These are phyloP conservation scores for Habrosyne pyritoides DNA, from an alignment of 2,888 invertebrate genomes.

Conservation along the genomic window DNA sequence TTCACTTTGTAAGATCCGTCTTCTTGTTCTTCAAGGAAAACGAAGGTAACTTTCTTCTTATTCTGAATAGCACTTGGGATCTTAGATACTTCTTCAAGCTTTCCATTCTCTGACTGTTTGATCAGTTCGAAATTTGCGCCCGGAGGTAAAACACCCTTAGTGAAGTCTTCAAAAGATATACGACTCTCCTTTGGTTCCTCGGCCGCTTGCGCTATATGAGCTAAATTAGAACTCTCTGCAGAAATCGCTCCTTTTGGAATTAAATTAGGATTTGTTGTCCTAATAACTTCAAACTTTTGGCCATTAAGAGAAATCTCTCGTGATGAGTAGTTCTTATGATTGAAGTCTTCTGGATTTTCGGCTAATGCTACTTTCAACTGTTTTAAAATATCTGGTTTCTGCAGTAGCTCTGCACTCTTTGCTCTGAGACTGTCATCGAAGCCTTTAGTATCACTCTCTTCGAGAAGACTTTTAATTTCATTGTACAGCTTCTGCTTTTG, in stretches of 20 bases:
- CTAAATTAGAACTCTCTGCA: slow-evolving; percentile 68
- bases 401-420: slow-evolving; percentile 83
- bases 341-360: slow-evolving; percentile 86
- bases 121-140: slow-evolving; percentile 92
- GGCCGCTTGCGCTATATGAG: slow-evolving; percentile 67
- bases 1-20: slow-evolving; percentile 94
- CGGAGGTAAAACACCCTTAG: slow-evolving; percentile 90
- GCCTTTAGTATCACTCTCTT: slow-evolving; percentile 83
- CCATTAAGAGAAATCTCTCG: slow-evolving; percentile 90
- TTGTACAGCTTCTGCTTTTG: slow-evolving; percentile 84
- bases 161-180: slow-evolving; percentile 89
- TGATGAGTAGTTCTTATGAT: slow-evolving; percentile 87
- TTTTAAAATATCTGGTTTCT: slow-evolving; percentile 88
- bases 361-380: slow-evolving; percentile 89
- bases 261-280: slow-evolving; percentile 88
- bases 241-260: slow-evolving; percentile 84
- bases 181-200: slow-evolving; percentile 84
- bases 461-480: slow-evolving; percentile 80
- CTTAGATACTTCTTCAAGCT: slow-evolving; percentile 87
- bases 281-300: slow-evolving; percentile 89
- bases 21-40: slow-evolving; percentile 92
- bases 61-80: slow-evolving; percentile 84
- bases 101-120: slow-evolving; percentile 89
- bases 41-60: slow-evolving; percentile 93
- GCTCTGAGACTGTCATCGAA: slow-evolving; percentile 78